phyloP scores from a whole-genome alignment of 2,113 vertebrate species.

The Rhipidura dahli region DNA sequence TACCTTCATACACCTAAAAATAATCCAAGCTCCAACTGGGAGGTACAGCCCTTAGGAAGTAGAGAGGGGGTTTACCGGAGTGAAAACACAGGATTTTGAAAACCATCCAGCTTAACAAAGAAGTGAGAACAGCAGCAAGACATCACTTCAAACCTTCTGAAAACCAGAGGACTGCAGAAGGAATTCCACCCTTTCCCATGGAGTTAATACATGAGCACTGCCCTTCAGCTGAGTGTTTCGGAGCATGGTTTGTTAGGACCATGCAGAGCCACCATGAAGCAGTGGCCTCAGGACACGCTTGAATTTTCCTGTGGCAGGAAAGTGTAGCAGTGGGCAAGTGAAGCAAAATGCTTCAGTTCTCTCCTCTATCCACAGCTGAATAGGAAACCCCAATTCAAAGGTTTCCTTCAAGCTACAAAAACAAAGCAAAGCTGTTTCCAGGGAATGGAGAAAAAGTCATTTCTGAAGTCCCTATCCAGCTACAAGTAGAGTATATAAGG shows the following conservation, averaged over 20 bases:
- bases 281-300: not conserved
- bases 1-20: not conserved
- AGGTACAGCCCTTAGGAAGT: not conserved
- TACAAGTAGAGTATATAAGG: not conserved
- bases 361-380: not conserved
- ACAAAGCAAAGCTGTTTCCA: not conserved
- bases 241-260: not conserved
- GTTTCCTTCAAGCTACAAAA: conserved; percentile 11
- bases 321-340: not conserved
- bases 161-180: not conserved
- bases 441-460: not conserved
- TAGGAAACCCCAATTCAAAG: not conserved
- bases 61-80: not conserved
- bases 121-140: not conserved
- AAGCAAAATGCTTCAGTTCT: not conserved
- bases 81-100: not conserved
- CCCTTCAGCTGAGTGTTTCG: not conserved
- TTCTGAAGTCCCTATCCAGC: not conserved
- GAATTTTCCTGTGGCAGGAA: not conserved
- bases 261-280: not conserved
- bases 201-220: not conserved
- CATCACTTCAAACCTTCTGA: not conserved
- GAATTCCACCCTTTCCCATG: not conserved
- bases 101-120: not conserved
- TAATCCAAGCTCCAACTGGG: not conserved